Percentiles rank a stretch among this genome's conserved stretches.
Evolutionary conservation across 2,797 vertebrate species (phyloP).

Genomic region (Xiphorhynchus erythropygius): DNA sequence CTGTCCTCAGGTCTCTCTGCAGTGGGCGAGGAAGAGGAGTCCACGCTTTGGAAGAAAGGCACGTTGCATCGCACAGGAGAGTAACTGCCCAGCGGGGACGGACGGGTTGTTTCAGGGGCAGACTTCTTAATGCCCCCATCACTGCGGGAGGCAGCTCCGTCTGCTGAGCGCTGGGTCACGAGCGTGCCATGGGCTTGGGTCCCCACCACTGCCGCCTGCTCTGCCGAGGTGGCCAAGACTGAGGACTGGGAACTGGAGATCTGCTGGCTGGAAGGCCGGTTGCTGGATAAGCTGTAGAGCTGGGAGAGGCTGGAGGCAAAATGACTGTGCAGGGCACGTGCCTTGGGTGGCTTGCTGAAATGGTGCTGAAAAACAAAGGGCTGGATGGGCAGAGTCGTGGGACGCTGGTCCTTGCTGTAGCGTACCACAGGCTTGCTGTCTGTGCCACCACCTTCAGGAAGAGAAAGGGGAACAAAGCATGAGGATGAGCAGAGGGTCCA

Average conservation of each 20-base stretch:
- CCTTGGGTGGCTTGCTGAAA: conserved; percentile 84
- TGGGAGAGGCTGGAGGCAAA: conserved; percentile 82
- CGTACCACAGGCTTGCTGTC: conserved; percentile 86
- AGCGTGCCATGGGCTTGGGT: not conserved
- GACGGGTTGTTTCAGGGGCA: conserved; percentile 82
- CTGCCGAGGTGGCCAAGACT: not conserved
- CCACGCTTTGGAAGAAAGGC: conserved; percentile 79
- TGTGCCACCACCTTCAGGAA: conserved; percentile 73
- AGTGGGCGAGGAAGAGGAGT: conserved; percentile 83
- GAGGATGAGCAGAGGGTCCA: not conserved
- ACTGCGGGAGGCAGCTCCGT: conserved; percentile 15
- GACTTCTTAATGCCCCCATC: conserved; percentile 64
- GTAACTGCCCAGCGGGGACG: conserved; percentile 92
- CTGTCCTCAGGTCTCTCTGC: conserved; percentile 69
- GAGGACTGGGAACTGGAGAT: conserved; percentile 62
- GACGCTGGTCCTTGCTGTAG: conserved; percentile 95
- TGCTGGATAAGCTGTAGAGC: conserved; percentile 81
- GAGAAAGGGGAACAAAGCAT: not conserved
- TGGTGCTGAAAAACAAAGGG: conserved; percentile 97
- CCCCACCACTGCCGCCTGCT: not conserved
- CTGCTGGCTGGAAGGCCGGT: conserved; percentile 69
- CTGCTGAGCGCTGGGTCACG: conserved; percentile 25
- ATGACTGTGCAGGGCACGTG: conserved; percentile 86
- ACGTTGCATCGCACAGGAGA: conserved; percentile 86
- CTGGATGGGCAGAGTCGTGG: conserved; percentile 95